Percentiles rank a stretch among this genome's conserved stretches.
Conservation (phyloP, 2,113 vertebrate genomes). For the Azemiops feae region DNA sequence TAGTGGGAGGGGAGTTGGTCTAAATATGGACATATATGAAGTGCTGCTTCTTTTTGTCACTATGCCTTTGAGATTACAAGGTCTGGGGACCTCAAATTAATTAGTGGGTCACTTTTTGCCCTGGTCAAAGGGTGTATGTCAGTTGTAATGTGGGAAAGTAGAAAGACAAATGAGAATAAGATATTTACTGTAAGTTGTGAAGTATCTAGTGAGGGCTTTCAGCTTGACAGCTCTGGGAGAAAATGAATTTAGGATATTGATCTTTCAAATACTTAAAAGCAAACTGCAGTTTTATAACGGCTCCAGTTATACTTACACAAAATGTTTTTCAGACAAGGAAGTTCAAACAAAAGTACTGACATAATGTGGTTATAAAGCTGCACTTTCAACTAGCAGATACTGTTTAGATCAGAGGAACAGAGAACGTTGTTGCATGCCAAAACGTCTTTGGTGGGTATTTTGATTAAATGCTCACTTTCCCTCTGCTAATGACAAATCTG, state of each 20-base stretch:
- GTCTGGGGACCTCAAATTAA: constrained; percentile 30
- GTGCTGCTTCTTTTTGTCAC: constrained; percentile 27
- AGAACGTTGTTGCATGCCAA: constrained; percentile 27
- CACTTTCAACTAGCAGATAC: constrained; percentile 4
- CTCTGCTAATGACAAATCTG: constrained; percentile 38
- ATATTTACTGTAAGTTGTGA: constrained; percentile 34
- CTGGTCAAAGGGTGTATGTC: constrained; percentile 53
- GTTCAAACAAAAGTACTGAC: constrained; percentile 34
- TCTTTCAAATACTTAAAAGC: constrained; percentile 49
- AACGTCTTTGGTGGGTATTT: constrained; percentile 14
- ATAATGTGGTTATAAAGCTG: neutral
- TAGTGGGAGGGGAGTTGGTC: neutral
- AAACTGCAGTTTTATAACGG: constrained; percentile 48
- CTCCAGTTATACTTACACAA: neutral
- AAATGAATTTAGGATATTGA: constrained; percentile 46
- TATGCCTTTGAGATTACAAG: constrained; percentile 17
- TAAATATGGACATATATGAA: constrained; percentile 31
- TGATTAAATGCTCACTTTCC: constrained; percentile 43
- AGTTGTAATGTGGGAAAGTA: constrained; percentile 58
- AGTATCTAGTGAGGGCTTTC: constrained; percentile 20
- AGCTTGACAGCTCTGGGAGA: constrained; percentile 39
- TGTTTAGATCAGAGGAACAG: constrained; percentile 5
- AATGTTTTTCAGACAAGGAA: constrained; percentile 31
- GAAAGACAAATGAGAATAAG: constrained; percentile 48
- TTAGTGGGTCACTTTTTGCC: constrained; percentile 42